These are phyloP conservation scores for Troides aeacus DNA, from an alignment of 2,888 invertebrate genomes.

Conservation along the genomic window DNA sequence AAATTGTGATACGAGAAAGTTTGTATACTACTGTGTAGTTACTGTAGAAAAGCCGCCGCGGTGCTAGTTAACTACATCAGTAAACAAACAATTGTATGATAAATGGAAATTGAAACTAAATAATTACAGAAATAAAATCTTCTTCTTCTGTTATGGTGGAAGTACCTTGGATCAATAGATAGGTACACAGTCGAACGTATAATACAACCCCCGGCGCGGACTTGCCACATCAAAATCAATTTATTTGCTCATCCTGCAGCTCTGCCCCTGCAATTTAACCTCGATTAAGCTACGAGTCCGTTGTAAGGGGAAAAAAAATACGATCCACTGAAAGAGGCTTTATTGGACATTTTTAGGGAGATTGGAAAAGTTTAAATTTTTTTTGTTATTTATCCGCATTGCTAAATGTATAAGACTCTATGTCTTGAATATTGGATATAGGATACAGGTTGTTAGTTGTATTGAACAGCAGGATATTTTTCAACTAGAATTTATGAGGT, in stretches of 20 bases:
- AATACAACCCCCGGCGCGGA: not conserved
- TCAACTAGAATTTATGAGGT: not conserved
- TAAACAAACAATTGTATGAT: too few species aligned
- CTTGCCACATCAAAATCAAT: conserved; percentile 25
- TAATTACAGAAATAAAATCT: too few species aligned
- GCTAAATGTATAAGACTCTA: not conserved
- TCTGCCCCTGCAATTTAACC: conserved; percentile 27
- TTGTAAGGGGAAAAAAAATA: conserved; percentile 23
- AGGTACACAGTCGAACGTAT: not conserved
- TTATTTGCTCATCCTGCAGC: conserved; percentile 23
- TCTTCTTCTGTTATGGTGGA: too few species aligned
- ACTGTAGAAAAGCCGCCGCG: too few species aligned
- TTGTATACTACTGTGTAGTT: too few species aligned
- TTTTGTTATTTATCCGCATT: conserved; percentile 1
- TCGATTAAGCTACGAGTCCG: conserved; percentile 26
- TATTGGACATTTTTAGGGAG: conserved; percentile 15
- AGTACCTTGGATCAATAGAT: too few species aligned
- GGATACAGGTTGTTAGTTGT: not conserved
- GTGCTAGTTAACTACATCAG: too few species aligned
- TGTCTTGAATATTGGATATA: not conserved
- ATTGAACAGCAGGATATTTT: not conserved
- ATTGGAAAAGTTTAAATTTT: conserved; percentile 25
- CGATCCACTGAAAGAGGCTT: conserved; percentile 13
- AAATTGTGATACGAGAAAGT: too few species aligned
- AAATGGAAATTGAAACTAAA: too few species aligned